Evolutionary conservation across 2,113 vertebrate species (phyloP).

Genomic region (Onychorhynchus coronatus): DNA sequence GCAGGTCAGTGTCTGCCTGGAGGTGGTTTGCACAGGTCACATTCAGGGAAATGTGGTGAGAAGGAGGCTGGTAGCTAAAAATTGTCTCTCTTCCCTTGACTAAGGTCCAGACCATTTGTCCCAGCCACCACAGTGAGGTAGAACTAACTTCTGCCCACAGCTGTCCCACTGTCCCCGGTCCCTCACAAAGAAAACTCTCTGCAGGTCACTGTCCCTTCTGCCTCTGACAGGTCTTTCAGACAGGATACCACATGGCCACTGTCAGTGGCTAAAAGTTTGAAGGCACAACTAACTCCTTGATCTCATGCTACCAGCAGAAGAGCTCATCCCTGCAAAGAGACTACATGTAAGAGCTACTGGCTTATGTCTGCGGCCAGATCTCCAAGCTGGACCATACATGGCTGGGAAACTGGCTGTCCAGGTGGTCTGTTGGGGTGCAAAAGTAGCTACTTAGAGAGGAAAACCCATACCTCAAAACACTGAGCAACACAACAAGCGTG

Average conservation of each 20-base stretch:
- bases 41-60: neutral
- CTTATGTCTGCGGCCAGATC: neutral
- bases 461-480: neutral
- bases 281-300: neutral
- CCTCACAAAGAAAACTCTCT: neutral
- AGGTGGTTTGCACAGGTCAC: neutral
- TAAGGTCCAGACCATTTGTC: neutral
- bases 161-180: neutral
- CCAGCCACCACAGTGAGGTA: neutral
- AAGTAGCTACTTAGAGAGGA: neutral
- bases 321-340: neutral
- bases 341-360: neutral
- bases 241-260: fast-evolving
- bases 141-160: neutral
- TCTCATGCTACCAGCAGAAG: neutral
- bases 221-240: neutral
- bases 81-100: neutral
- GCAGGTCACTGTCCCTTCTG: neutral
- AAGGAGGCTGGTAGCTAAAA: neutral
- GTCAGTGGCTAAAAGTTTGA: neutral
- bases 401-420: neutral
- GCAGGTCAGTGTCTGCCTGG: neutral
- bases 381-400: neutral
- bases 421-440: neutral
- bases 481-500: neutral